These are phyloP conservation scores for Microplitis demolitor DNA, from an alignment of 1,140 invertebrate genomes.

Conservation along the genomic window DNA sequence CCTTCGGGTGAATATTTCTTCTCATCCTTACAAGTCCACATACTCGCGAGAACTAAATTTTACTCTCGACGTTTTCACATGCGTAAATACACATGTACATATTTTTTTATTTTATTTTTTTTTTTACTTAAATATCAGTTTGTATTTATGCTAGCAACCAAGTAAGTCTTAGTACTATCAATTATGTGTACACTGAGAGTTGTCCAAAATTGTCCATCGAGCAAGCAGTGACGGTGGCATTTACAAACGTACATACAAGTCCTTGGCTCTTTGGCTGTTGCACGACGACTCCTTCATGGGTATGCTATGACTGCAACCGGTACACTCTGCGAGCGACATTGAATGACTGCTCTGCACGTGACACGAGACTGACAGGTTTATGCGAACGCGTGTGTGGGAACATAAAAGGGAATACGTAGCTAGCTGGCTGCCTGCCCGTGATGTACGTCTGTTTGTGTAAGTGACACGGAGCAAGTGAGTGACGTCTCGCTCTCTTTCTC, in stretches of 20 bases:
- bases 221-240: too few relatives aligned
- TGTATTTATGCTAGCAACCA: too few relatives aligned
- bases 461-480: conserved; percentile 59
- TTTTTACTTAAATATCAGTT: too few relatives aligned
- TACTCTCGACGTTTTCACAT: not conserved
- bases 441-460: conserved; percentile 63
- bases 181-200: too few relatives aligned
- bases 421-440: conserved; percentile 51
- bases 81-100: too few relatives aligned
- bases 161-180: too few relatives aligned
- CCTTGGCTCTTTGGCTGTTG: not conserved
- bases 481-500: conserved; percentile 47
- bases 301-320: conserved; percentile 33
- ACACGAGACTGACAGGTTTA: conserved; percentile 63
- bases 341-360: conserved; percentile 61
- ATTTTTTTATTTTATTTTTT: too few relatives aligned
- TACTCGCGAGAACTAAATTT: not conserved
- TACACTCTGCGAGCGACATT: conserved; percentile 55
- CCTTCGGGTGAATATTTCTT: conserved; percentile 23
- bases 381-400: conserved; percentile 59
- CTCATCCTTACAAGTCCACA: not conserved
- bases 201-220: too few relatives aligned
- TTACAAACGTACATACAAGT: conserved; percentile 1
- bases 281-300: conserved; percentile 6
- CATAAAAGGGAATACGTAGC: conserved; percentile 60